phyloP scores from a whole-genome alignment of 1,140 invertebrate genomes.

The Drosophila fuyamai region DNA sequence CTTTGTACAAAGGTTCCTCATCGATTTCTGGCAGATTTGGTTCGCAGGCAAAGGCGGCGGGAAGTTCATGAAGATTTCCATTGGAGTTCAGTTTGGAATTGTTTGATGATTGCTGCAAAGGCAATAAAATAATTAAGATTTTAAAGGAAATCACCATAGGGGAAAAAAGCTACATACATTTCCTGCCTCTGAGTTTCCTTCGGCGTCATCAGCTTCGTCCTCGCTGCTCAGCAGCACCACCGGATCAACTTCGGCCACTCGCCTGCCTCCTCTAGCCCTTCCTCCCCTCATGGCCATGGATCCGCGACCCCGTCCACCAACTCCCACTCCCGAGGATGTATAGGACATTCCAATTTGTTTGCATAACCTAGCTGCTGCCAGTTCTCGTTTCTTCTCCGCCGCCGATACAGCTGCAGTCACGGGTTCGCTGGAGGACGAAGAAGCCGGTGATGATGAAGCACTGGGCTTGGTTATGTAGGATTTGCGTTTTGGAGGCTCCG shows the following conservation, averaged over 20 bases:
- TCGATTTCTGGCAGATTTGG: conserved; percentile 64
- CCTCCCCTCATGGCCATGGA: conserved; percentile 66
- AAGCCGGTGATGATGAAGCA: conserved; percentile 35
- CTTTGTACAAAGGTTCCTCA: conserved; percentile 71
- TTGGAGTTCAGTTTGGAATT: conserved; percentile 48
- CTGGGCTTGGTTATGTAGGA: conserved; percentile 79
- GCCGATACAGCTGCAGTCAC: conserved; percentile 63
- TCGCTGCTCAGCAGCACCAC: conserved; percentile 89
- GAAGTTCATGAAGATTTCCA: conserved; percentile 30
- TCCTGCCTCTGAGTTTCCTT: conserved; percentile 44
- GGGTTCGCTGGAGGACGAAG: conserved; percentile 54
- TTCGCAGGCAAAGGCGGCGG: conserved; percentile 71
- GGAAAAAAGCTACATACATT: conserved; percentile 46
- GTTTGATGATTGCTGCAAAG: conserved; percentile 15
- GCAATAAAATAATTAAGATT: not conserved
- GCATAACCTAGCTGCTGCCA: conserved; percentile 33
- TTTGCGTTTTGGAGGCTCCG: conserved; percentile 87
- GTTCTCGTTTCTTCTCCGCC: conserved; percentile 68
- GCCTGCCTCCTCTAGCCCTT: conserved; percentile 59
- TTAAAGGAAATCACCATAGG: not conserved
- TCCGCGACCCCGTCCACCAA: conserved; percentile 44
- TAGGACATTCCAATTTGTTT: conserved; percentile 34
- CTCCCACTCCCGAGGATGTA: conserved; percentile 8
- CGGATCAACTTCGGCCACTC: conserved; percentile 86
- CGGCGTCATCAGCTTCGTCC: conserved; percentile 85